Evolutionary conservation across 2,888 invertebrate species (phyloP).

Genomic region (Zele albiditarsus): DNA sequence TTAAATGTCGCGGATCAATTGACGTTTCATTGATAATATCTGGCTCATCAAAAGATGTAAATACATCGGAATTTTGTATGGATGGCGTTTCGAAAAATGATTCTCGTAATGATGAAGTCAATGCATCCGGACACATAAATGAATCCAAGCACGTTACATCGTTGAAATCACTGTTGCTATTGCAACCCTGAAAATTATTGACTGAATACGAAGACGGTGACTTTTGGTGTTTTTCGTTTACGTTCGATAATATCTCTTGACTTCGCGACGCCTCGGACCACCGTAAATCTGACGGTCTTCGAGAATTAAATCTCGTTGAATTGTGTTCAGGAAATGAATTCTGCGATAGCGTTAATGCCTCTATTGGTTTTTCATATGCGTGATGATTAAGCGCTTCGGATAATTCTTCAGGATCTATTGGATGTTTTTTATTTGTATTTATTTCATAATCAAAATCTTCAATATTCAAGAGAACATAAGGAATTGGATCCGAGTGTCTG

Average conservation of each 20-base stretch:
- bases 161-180: slow-evolving; percentile 66
- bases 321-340: slow-evolving; percentile 65
- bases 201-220: slow-evolving; percentile 68
- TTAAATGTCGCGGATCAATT: slow-evolving; percentile 34
- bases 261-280: slow-evolving; percentile 70
- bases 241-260: slow-evolving; percentile 64
- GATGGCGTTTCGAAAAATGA: slow-evolving; percentile 67
- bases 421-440: slow-evolving; percentile 14
- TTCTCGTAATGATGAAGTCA: slow-evolving; percentile 66
- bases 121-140: slow-evolving; percentile 66
- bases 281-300: slow-evolving; percentile 67
- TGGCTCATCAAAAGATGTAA: slow-evolving; percentile 66
- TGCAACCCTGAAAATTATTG: slow-evolving; percentile 65
- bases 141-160: slow-evolving; percentile 66
- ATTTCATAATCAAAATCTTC: slow-evolving; percentile 58
- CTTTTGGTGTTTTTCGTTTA: slow-evolving; percentile 56
- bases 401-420: slow-evolving; percentile 55
- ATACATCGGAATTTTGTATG: slow-evolving; percentile 65
- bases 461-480: slow-evolving; percentile 64
- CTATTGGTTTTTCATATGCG: slow-evolving; percentile 51
- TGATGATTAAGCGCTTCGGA: slow-evolving; percentile 55
- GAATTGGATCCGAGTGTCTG: slow-evolving; percentile 64
- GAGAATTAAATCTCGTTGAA: slow-evolving; percentile 65
- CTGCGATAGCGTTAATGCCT: slow-evolving; percentile 53
- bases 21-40: slow-evolving; percentile 53